Evolutionary conservation across 2,797 vertebrate species (phyloP).

Genomic region (Heliangelus exortis): DNA sequence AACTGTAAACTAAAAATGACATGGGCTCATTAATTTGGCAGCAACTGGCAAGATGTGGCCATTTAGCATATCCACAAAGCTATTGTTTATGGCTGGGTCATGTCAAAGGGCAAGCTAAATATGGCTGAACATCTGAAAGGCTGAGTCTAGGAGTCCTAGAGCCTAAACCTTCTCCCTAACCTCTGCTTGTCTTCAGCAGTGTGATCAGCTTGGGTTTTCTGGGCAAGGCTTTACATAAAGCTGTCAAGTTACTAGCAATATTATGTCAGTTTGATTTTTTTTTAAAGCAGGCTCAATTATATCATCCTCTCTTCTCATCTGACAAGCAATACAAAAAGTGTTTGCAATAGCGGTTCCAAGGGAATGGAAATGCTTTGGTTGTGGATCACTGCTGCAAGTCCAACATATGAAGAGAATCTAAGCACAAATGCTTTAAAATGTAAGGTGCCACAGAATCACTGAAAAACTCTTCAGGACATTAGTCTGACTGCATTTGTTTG

Average conservation of each 20-base stretch:
- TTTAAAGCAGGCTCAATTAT: conserved; percentile 69
- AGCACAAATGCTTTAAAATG: not conserved
- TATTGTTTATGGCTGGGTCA: conserved; percentile 92
- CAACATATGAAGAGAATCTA: not conserved
- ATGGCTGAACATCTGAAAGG: conserved; percentile 87
- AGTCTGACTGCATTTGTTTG: conserved; percentile 18
- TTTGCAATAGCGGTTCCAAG: not conserved
- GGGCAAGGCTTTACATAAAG: conserved; percentile 64
- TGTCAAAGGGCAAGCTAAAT: conserved; percentile 97
- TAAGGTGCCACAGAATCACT: conserved; percentile 16
- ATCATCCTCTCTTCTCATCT: conserved; percentile 69
- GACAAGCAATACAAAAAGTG: conserved; percentile 8
- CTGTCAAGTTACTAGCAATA: conserved; percentile 77
- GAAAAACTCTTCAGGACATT: not conserved
- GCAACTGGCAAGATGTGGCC: conserved; percentile 90
- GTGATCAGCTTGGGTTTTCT: conserved; percentile 64
- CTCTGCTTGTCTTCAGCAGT: conserved; percentile 65
- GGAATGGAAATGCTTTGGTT: not conserved
- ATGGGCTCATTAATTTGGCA: conserved; percentile 99
- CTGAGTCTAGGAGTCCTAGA: conserved; percentile 79
- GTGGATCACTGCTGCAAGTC: not conserved
- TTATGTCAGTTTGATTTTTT: conserved; percentile 74
- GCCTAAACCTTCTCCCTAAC: conserved; percentile 69
- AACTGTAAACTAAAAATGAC: conserved; percentile 96
- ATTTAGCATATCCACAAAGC: conserved; percentile 93